Base-by-base conservation (phyloP, 2,797 vertebrate genomes). In the Channallabes apus region DNA sequence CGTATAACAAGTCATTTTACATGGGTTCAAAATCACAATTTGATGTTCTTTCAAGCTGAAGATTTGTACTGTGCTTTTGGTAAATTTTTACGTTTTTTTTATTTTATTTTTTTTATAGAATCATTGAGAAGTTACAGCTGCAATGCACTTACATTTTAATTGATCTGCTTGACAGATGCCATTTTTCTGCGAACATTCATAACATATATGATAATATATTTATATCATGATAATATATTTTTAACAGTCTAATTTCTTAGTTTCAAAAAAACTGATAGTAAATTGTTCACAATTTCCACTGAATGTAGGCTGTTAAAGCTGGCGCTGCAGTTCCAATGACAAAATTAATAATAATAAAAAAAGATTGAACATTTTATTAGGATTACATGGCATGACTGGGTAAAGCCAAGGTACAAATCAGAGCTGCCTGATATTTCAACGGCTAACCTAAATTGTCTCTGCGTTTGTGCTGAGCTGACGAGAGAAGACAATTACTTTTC, bases 401-500 rank as follows among this genome's bases (percentile, higher is more conserved):
- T 62, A 80, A 7, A 32, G 29, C 29, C 20, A 24, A 46, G 38
- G 41, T 58, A 46, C 51, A 68, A 65, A 67, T 76, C 32, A 67
- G 9, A 82, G 61, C 59, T 76, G 79, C 38, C 59, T 20, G 51
- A 51, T 65, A 80, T 41, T 64, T 72, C 68, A 76, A 8, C 18
- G 11, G 11, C 46, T 82, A 86, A 86, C 51, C 62, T 77, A 77
- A 82, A 69, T 35, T 46, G 62, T 68, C 51, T 84, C 22, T 76
- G 38, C 65, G 18, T 76, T 76, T 82, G 79, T 75, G 71, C 79
- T 76, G 71, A 85, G 71, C 59, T 82, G 32, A 86, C 20, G 27
- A 29, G 71, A 68, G 71, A 54, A 38, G 72, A 69, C 80, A 86
- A 82, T 82, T 86, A 82, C 61, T 82, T 86, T 85, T 76, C 68